These are phyloP conservation scores for Eupithecia abbreviata DNA, from an alignment of 2,888 invertebrate species.

Conservation along the genomic window DNA sequence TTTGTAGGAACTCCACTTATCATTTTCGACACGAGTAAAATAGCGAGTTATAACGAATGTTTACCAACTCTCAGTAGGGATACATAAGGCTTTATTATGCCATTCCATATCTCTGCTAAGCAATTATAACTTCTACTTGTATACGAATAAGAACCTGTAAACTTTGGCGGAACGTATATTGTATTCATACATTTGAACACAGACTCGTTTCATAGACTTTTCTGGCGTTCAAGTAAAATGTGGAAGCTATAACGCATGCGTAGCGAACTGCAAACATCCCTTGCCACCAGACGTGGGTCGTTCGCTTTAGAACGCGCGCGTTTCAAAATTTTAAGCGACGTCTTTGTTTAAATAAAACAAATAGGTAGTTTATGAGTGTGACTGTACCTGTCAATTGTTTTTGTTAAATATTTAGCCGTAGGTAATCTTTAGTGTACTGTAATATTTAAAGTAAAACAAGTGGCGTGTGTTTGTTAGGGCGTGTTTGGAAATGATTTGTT, in stretches of 20 bases:
- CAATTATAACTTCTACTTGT: slow-evolving; percentile 5
- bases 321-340: slow-evolving; percentile 21
- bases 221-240: slow-evolving; percentile 14
- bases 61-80: background rate
- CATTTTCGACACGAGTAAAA: background rate
- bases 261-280: slow-evolving; percentile 33
- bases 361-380: slow-evolving; percentile 28
- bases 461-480: slow-evolving; percentile 9
- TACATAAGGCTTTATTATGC: slow-evolving; percentile 1
- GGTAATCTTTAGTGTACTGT: slow-evolving; percentile 12
- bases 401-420: slow-evolving; percentile 15
- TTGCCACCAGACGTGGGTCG: slow-evolving; percentile 38
- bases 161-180: background rate
- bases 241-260: slow-evolving; percentile 37
- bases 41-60: slow-evolving; percentile 3
- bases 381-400: slow-evolving; percentile 38
- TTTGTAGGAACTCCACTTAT: background rate
- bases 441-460: background rate
- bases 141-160: slow-evolving; percentile 7
- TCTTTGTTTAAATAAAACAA: slow-evolving; percentile 31
- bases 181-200: slow-evolving; percentile 16
- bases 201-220: slow-evolving; percentile 12
- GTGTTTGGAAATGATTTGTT: slow-evolving; percentile 32
- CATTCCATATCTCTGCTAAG: background rate
- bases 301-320: slow-evolving; percentile 34